These are phyloP conservation scores for Microchrysa polita DNA, from an alignment of 2,888 invertebrate species.

Conservation along the genomic window DNA sequence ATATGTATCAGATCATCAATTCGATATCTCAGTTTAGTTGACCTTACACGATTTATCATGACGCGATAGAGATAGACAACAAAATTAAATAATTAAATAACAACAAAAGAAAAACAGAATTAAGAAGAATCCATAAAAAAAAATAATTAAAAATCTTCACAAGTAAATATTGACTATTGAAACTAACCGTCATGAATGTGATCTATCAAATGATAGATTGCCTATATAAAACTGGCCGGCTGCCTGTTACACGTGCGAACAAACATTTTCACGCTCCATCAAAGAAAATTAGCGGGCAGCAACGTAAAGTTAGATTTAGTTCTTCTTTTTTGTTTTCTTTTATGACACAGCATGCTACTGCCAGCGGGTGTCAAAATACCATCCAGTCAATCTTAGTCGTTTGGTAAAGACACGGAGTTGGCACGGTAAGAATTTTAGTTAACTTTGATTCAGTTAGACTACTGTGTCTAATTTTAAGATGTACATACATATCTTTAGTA, in stretches of 20 bases:
- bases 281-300: constrained; percentile 27
- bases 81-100: too few relatives aligned
- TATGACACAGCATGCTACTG: constrained; percentile 41
- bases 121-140: not conserved
- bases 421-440: not conserved
- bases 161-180: constrained; percentile 38
- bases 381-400: constrained; percentile 30
- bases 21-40: too few relatives aligned
- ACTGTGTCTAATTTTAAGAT: too few relatives aligned
- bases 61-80: too few relatives aligned
- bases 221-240: constrained; percentile 24
- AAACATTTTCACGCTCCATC: constrained; percentile 44
- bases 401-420: not conserved
- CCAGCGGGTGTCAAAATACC: constrained; percentile 47
- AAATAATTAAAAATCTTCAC: not conserved
- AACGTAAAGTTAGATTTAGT: constrained; percentile 20
- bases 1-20: too few relatives aligned
- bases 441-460: not conserved
- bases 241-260: constrained; percentile 41
- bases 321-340: constrained; percentile 38
- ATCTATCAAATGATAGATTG: constrained; percentile 41
- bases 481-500: too few relatives aligned
- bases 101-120: too few relatives aligned
- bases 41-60: too few relatives aligned
- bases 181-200: not conserved